A percentile compares a stretch with the other conserved stretches of the same genome.
Conservation (phyloP, 2,888 invertebrate genomes). For the Cistogaster globosa region DNA sequence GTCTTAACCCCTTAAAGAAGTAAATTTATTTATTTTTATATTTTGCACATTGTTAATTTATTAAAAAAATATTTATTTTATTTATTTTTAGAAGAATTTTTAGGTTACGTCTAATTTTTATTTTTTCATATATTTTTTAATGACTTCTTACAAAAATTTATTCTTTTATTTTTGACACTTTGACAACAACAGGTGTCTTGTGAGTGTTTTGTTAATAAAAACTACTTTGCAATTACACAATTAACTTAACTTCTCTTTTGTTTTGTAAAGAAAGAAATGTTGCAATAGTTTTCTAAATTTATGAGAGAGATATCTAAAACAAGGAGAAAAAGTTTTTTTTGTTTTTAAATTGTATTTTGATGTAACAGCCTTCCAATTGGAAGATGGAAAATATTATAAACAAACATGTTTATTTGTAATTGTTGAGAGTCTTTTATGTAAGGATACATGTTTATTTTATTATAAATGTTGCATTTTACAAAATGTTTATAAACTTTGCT, state of each 20-base stretch:
- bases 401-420: too few relatives aligned
- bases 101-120: background rate
- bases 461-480: too few relatives aligned
- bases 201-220: background rate
- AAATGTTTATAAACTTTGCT: too few relatives aligned
- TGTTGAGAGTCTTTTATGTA: too few relatives aligned
- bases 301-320: background rate
- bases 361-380: too few relatives aligned
- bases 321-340: background rate
- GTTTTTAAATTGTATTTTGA: background rate
- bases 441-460: too few relatives aligned
- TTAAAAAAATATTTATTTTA: background rate
- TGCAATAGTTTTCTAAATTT: conserved; percentile 26
- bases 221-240: background rate
- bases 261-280: conserved; percentile 22
- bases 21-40: too few relatives aligned
- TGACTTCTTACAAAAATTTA: too few relatives aligned
- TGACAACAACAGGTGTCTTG: conserved; percentile 47
- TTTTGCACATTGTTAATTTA: too few relatives aligned
- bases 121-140: background rate
- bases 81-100: background rate
- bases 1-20: too few relatives aligned
- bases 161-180: conserved; percentile 2
- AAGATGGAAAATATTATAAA: too few relatives aligned
- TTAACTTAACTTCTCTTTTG: background rate